phyloP scores from a whole-genome alignment of 1,140 invertebrate genomes.

The Homalodisca vitripennis region DNA sequence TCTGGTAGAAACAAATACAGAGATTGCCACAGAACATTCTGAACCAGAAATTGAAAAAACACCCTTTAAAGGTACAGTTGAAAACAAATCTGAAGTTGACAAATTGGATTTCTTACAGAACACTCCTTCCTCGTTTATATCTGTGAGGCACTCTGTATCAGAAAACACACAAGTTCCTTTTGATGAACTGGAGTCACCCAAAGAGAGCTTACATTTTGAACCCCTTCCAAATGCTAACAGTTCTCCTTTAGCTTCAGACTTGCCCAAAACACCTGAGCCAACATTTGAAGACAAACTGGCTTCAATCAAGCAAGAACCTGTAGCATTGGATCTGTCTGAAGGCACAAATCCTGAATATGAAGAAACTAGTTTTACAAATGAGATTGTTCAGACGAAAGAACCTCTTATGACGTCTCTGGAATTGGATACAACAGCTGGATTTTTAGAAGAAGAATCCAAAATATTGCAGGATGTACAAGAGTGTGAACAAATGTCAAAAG shows the following conservation, averaged over 20 bases:
- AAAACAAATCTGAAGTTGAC: neutral
- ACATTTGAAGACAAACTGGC: too few species aligned
- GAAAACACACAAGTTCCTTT: neutral
- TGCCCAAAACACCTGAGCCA: neutral
- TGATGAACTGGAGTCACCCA: constrained; percentile 2
- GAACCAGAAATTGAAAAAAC: too few species aligned
- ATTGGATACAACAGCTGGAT: neutral
- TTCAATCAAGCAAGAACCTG: too few species aligned
- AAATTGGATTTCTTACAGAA: neutral
- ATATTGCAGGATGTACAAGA: constrained; percentile 19
- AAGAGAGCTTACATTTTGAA: neutral
- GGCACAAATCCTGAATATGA: neutral
- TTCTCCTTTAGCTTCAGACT: neutral
- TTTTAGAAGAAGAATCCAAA: constrained; percentile 17
- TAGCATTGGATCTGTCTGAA: too few species aligned
- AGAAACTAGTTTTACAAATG: neutral
- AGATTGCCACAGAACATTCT: neutral
- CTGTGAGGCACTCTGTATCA: neutral
- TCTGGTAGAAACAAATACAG: neutral
- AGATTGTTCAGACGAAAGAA: neutral
- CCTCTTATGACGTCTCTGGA: neutral
- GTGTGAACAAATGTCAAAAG: constrained; percentile 12
- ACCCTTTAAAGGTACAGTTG: too few species aligned
- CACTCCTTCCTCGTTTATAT: neutral
- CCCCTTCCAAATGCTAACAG: constrained; percentile 10